Evolutionary conservation across 2,113 vertebrate species (phyloP).

Genomic region (Gobiocypris rarus): DNA sequence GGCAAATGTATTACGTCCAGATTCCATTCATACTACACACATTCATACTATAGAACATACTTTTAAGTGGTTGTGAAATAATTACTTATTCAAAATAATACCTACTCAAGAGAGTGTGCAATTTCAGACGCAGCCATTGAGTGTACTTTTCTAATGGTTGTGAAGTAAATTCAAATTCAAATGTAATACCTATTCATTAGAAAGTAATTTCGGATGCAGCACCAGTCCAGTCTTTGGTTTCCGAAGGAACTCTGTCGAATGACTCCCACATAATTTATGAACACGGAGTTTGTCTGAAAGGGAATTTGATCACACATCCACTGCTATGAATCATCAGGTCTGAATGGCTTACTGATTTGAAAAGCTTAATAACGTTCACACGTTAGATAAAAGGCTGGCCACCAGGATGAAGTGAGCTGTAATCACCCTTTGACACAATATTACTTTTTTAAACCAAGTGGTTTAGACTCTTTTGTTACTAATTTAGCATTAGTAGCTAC

Average conservation of each 20-base stretch:
- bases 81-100: too few relatives aligned
- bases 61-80: too few relatives aligned
- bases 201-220: neutral
- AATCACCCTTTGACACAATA: neutral
- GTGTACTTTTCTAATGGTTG: too few relatives aligned
- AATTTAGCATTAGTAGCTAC: neutral
- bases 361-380: slow-evolving; percentile 36
- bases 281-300: slow-evolving; percentile 14
- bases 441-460: neutral
- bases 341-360: slow-evolving; percentile 29
- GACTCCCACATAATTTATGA: slow-evolving; percentile 17
- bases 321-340: slow-evolving; percentile 23
- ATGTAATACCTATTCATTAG: too few relatives aligned
- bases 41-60: too few relatives aligned
- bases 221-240: slow-evolving; percentile 14
- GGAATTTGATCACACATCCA: neutral
- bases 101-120: too few relatives aligned
- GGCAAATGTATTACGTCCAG: too few relatives aligned
- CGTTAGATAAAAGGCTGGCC: slow-evolving; percentile 19
- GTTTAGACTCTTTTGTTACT: neutral
- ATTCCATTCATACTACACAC: too few relatives aligned
- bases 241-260: neutral
- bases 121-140: too few relatives aligned
- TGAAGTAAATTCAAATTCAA: too few relatives aligned
- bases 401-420: neutral